These are phyloP conservation scores for Oryzias curvinotus DNA, from an alignment of 2,113 vertebrate genomes.

Conservation along the genomic window DNA sequence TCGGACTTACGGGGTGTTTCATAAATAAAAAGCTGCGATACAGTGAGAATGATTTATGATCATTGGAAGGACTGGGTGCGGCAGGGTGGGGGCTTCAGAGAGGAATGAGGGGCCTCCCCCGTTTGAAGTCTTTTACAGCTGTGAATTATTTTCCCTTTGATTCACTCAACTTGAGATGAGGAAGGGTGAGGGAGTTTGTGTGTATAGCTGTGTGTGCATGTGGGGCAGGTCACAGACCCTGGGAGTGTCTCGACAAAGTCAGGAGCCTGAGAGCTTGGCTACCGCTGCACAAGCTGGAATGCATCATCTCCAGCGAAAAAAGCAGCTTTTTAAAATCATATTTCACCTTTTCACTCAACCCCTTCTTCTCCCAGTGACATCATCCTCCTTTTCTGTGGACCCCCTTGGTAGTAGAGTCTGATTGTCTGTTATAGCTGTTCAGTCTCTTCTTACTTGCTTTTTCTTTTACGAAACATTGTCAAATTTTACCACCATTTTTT, in stretches of 20 bases:
- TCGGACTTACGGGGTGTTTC: conserved; percentile 65
- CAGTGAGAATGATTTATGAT: conserved; percentile 71
- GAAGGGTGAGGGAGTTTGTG: conserved; percentile 59
- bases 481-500: conserved; percentile 35
- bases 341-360: conserved; percentile 48
- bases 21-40: conserved; percentile 68
- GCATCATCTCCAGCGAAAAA: conserved; percentile 52
- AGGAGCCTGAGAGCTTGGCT: conserved; percentile 50
- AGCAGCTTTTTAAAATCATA: conserved; percentile 37
- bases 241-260: conserved; percentile 54
- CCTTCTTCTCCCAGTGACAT: conserved; percentile 42
- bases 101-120: conserved; percentile 58
- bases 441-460: conserved; percentile 40
- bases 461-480: conserved; percentile 48
- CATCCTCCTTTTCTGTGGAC: conserved; percentile 31
- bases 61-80: conserved; percentile 46
- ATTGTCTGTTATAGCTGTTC: conserved; percentile 58
- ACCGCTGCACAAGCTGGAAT: conserved; percentile 59
- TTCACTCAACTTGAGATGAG: conserved; percentile 56
- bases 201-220: conserved; percentile 30
- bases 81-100: conserved; percentile 25
- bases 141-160: conserved; percentile 75
- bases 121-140: conserved; percentile 71
- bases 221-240: conserved; percentile 63
- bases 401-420: conserved; percentile 44